A percentile compares a stretch with the other conserved stretches of the same genome.
These are phyloP conservation scores for Amblyopsis rosae DNA, from an alignment of 2,113 vertebrate genomes.

Conservation along the genomic window DNA sequence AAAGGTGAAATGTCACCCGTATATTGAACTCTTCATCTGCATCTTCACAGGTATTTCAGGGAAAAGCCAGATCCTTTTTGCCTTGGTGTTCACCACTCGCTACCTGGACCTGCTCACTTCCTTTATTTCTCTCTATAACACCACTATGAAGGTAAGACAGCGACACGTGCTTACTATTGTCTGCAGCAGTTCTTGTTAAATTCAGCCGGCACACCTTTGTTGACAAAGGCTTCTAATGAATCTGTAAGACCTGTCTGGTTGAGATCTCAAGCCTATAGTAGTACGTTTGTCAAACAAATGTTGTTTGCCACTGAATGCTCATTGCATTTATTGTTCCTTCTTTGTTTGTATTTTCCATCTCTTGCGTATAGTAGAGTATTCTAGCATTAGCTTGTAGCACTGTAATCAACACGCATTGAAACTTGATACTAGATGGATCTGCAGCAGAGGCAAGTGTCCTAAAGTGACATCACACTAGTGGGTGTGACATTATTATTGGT, in stretches of 20 bases:
- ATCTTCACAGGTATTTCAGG: slow-evolving; percentile 91
- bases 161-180: background rate
- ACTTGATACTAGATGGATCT: too few relatives aligned
- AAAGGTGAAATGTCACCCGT: background rate
- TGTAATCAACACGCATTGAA: too few relatives aligned
- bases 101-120: slow-evolving; percentile 98
- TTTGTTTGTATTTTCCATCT: too few relatives aligned
- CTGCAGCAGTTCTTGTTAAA: background rate
- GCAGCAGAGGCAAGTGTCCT: too few relatives aligned
- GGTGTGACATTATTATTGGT: too few relatives aligned
- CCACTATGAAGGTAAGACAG: slow-evolving; percentile 91
- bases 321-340: too few relatives aligned
- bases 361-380: too few relatives aligned
- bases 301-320: too few relatives aligned
- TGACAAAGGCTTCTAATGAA: slow-evolving; percentile 23
- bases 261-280: too few relatives aligned
- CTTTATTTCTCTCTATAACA: slow-evolving; percentile 98
- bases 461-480: too few relatives aligned
- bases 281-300: too few relatives aligned
- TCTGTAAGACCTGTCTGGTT: background rate
- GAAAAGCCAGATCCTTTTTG: slow-evolving; percentile 98
- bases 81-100: slow-evolving; percentile 96
- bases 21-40: slow-evolving; percentile 7
- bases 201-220: slow-evolving; percentile 31
- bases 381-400: too few relatives aligned